Evolutionary conservation across 1,140 invertebrate species (phyloP), one percentile per base, ranked within the genome.

Genomic region (Meloidogyne hapla): DNA sequence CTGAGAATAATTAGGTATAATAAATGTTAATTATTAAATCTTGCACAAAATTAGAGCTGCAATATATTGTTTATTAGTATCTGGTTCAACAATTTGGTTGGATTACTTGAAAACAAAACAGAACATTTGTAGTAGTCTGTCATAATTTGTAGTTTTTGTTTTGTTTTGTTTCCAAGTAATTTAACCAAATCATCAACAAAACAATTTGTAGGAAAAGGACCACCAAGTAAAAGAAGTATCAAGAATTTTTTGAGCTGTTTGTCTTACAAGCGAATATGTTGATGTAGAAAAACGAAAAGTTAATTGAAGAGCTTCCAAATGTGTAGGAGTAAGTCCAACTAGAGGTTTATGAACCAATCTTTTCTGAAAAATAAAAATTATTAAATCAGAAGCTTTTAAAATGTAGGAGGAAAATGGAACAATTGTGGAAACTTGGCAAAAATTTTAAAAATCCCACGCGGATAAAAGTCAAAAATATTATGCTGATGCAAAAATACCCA

Each of bases 31-130:
- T 83, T 15, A 91, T 83, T 64, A 87, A 87, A 56, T 88, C 88
- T 56, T 88, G 87, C 28, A 91, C 88, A 38, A 88, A 85, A 74
- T 93, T 92, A 95, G 87, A 56, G 89, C 90, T 62, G 93, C 91
- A 42, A 94, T 91, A 10, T 92, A 93, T 2, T 91, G 90, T 86
- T 94, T 93, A 83, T 94, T 93, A 0, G 38, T 2, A 70, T 70
- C 69, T 23, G 40, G 15, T 3, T n/a, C n/a, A n/a, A n/a, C n/a
- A n/a, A n/a, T n/a, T n/a, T n/a, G n/a, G n/a, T n/a, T n/a, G n/a
- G n/a, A n/a, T n/a, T n/a, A n/a, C n/a, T n/a, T n/a, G n/a, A n/a
- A n/a, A n/a, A n/a, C n/a, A n/a, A n/a, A n/a, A n/a, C n/a, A n/a
- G n/a, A n/a, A n/a, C n/a, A n/a, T n/a, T n/a, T n/a, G n/a, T n/a